Percentiles rank a stretch among this genome's conserved stretches.
These are phyloP conservation scores for Silurus asotus DNA, from an alignment of 2,113 vertebrate species.

Conservation along the genomic window DNA sequence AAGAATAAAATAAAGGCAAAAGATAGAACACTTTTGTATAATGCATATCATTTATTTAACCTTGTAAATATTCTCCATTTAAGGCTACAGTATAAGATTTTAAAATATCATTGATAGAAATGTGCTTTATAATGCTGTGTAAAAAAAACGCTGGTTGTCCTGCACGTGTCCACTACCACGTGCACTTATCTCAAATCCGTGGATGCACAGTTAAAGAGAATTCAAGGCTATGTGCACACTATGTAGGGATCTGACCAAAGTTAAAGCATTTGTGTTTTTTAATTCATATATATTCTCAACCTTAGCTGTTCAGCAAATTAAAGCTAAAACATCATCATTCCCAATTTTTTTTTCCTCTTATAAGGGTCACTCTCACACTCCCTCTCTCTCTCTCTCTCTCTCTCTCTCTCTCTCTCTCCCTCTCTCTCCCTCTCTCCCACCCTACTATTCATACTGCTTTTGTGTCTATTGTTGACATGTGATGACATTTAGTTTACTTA, in stretches of 20 bases:
- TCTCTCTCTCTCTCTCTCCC: neutral
- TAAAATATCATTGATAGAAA: neutral
- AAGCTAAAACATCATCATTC: neutral
- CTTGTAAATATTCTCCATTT: neutral
- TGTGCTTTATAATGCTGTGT: neutral
- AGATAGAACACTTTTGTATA: neutral
- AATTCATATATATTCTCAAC: neutral
- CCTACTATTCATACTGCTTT: neutral
- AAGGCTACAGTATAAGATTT: neutral
- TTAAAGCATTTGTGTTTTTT: neutral
- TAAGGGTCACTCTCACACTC: neutral
- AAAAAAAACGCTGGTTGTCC: neutral
- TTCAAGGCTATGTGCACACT: neutral
- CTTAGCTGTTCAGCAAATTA: neutral
- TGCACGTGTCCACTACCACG: neutral
- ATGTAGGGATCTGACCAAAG: neutral
- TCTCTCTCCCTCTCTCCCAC: neutral
- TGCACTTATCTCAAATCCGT: neutral
- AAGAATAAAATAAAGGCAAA: neutral
- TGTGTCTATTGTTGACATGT: neutral
- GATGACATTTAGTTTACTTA: neutral
- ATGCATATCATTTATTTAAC: neutral
- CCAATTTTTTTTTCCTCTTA: neutral
- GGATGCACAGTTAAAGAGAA: neutral
- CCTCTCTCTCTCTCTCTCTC: neutral